Base-by-base conservation (phyloP, 1,140 invertebrate species). In the Hyphantria cunea region DNA sequence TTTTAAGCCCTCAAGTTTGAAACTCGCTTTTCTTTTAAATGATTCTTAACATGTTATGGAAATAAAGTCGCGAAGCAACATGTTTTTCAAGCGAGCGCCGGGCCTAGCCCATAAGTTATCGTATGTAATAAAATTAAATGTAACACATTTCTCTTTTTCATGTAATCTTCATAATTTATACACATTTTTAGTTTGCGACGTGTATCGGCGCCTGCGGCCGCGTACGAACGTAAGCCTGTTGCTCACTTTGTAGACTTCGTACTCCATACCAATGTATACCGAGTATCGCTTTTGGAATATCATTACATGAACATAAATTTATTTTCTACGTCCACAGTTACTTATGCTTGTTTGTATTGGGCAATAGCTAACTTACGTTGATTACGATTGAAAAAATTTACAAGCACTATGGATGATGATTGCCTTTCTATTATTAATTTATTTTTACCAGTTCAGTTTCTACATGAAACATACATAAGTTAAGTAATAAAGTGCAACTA, bases 81-180 rank as follows among this genome's bases (percentile, higher is more conserved):
- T 82, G 87, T 87, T 90, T 86, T 85, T 87, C 82, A 80, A 86
- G 84, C 73, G 78, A 86, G 83, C 76, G 84, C 85, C 67, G 80
- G 71, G 77, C 79, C 88, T 82, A 88, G 82, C 66, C 76, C 86
- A 88, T 90, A 90, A 90, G 80, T 90, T 90, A 89, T 90, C 84
- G 86, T 82, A 76, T 84, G 88, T 90, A 90, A 90, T 90, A 90
- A 90, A 90, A 89, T 90, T 90, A 90, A 90, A 89, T 90, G 86
- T 89, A 90, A 86, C 86, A 88, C 88, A 89, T 90, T 89, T 89
- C 86, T 90, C 85, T 90, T 89, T 90, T 86, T 86, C 86, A 84
- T 86, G 80, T 88, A 89, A 90, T 90, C 86, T 89, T 88, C 76
- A 87, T 90, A 87, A 89, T 90, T 90, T 90, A 89, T 87, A 85